Evolutionary conservation across 1,140 invertebrate genomes (phyloP), one percentile per base, ranked within the genome.

Genomic region (Diuraphis noxia): DNA sequence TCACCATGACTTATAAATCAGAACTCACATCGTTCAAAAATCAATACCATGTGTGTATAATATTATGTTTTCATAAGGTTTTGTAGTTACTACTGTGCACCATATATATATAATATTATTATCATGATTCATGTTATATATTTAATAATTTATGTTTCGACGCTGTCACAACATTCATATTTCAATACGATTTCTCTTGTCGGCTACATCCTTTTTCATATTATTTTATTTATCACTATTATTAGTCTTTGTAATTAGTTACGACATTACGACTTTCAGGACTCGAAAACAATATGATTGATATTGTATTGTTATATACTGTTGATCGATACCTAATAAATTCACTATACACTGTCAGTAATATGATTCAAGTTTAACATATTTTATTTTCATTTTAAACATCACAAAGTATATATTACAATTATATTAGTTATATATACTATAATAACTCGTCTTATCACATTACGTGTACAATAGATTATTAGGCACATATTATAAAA

Each of bases 241-340:
- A 81, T 81, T 81, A 81, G 79, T 8, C 79, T 25, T 36, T 81
- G 36, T 81, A 81, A 81, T 81, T 81, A 81, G 79, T 38, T 21
- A 81, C 30, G 13, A 63, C 30, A 63, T 63, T 30, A 63, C 56
- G 56, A 72, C 13, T 72, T n/a, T 0, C 56, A n/a, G n/a, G 56
- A 19, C 56, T 63, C 56, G 30, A 72, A 72, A 72, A 17, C 17
- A 13, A n/a, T n/a, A 72, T n/a, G 56, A 72, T 72, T 72, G 17
- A n/a, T 72, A 30, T 63, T 1, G 13, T 63, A 63, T n/a, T n/a
- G 30, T n/a, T n/a, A 17, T 46, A n/a, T n/a, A 2, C n/a, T 17
- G 30, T 72, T n/a, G n/a, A 72, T 72, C 56, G n/a, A 72, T 72
- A 72, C 56, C 56, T 72, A 72, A 72, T 21, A 72, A n/a, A 72